Evolutionary conservation across 30 jellyfish, hydroid and myxozoan genomes (phyloP), one percentile per base, ranked within the genome.

Genomic region (Thelohanellus kitauei): DNA sequence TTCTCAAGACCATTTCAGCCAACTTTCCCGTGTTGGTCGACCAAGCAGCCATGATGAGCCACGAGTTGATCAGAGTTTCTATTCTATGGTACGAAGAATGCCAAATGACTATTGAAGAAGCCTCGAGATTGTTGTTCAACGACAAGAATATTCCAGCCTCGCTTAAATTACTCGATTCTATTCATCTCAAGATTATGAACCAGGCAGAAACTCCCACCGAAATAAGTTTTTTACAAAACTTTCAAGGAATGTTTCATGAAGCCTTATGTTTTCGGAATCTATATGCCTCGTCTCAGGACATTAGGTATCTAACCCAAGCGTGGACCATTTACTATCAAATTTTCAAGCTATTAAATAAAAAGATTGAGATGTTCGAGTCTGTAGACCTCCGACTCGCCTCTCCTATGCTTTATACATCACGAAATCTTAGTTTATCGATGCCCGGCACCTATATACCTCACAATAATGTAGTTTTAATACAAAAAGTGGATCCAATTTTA

Each of bases 361-460:
- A 27, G n/a, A n/a, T 27, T 27, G 10, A 27, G n/a, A 5, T 56
- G 87, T 84, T 75, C 1, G 51, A 87, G 1, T 54, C 87, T 16
- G 41, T 75, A 45, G 93, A 75, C 19, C 52, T 75, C 31, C 87
- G 64, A 45, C 56, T 56, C 39, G 87, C 58, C 21, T 62, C 88
- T 3, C 93, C 93, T 22, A 75, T 61, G 45, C 59, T 75, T 30
- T 38, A 61, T 31, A 41, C 53, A 0, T 75, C 87, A 50, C 47
- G 80, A 14, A 84, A 75, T 33, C 71, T 62, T 12, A 87, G 63
- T 53, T 53, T 75, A 20, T 87, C 93, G 40, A 83, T 75, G 21
- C 93, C 93, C 19, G 87, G 93, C 56, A 75, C 88, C 18, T 75
- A 75, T 31, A 87, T 61, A 40, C 88, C 93, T 0, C 84, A 63